phyloP scores from a whole-genome alignment of 1,140 invertebrate genomes.

The Pseudomyrmex pallidus region DNA sequence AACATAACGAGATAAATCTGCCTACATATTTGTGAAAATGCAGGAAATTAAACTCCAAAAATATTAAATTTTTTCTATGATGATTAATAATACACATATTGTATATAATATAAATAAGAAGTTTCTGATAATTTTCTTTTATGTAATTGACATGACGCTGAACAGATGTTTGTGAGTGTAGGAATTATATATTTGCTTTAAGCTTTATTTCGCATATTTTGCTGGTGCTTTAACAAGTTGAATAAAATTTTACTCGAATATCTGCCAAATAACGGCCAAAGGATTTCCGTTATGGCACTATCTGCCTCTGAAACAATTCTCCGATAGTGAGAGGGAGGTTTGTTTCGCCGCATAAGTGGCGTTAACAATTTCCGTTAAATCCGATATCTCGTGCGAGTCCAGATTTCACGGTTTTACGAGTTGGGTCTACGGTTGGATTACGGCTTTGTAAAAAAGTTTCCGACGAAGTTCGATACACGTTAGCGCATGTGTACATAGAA shows the following conservation, averaged over 20 bases:
- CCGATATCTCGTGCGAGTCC: constrained; percentile 7
- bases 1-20: background rate
- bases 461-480: background rate
- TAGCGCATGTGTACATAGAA: background rate
- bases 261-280: constrained; percentile 20
- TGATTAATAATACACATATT: no score
- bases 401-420: background rate
- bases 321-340: background rate
- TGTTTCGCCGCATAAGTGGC: constrained; percentile 32
- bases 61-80: background rate
- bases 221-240: constrained; percentile 1
- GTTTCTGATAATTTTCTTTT: background rate
- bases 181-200: background rate
- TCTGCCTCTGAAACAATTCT: constrained; percentile 11
- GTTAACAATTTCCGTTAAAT: constrained; percentile 54
- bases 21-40: background rate
- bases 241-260: constrained; percentile 46
- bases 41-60: constrained; percentile 4
- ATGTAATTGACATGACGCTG: background rate
- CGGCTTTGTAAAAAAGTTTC: constrained; percentile 25
- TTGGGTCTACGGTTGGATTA: constrained; percentile 1
- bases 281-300: constrained; percentile 8
- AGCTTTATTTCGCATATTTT: background rate
- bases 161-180: no score
- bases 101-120: no score